These are phyloP conservation scores for Phylloscopus trochilus DNA, from an alignment of 2,113 vertebrate species.

Conservation along the genomic window DNA sequence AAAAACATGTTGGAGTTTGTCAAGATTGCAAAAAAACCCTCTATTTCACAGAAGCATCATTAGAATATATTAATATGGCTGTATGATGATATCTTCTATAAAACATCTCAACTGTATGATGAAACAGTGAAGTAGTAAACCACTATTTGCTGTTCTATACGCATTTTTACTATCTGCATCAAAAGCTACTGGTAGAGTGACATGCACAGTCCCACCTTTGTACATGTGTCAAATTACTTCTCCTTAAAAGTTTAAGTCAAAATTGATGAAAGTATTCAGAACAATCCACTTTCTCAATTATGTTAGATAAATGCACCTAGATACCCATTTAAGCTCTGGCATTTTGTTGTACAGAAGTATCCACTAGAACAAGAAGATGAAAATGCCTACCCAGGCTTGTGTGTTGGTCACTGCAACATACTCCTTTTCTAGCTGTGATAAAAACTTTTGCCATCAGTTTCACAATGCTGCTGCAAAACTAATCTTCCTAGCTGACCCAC, in stretches of 20 bases:
- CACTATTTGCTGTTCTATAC: not conserved
- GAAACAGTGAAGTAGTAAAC: not conserved
- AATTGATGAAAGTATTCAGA: not conserved
- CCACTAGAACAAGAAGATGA: not conserved
- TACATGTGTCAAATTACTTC: not conserved
- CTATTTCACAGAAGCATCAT: not conserved
- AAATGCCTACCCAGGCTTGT: not conserved
- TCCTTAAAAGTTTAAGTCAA: not conserved
- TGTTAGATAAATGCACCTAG: not conserved
- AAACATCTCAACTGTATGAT: not conserved
- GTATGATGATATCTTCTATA: not conserved
- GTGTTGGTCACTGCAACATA: not conserved
- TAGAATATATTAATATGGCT: not conserved
- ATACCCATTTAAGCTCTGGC: not conserved
- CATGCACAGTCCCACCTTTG: not conserved
- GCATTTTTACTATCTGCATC: not conserved
- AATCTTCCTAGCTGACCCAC: not conserved
- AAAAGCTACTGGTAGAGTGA: not conserved
- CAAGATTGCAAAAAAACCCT: not conserved
- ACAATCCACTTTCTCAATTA: not conserved
- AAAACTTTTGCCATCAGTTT: not conserved
- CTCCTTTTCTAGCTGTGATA: not conserved
- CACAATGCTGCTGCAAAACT: not conserved
- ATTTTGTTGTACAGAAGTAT: not conserved
- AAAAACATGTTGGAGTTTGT: not conserved